These are phyloP conservation scores for Epinephelus fuscoguttatus DNA, from an alignment of 2,113 vertebrate species.

Conservation along the genomic window DNA sequence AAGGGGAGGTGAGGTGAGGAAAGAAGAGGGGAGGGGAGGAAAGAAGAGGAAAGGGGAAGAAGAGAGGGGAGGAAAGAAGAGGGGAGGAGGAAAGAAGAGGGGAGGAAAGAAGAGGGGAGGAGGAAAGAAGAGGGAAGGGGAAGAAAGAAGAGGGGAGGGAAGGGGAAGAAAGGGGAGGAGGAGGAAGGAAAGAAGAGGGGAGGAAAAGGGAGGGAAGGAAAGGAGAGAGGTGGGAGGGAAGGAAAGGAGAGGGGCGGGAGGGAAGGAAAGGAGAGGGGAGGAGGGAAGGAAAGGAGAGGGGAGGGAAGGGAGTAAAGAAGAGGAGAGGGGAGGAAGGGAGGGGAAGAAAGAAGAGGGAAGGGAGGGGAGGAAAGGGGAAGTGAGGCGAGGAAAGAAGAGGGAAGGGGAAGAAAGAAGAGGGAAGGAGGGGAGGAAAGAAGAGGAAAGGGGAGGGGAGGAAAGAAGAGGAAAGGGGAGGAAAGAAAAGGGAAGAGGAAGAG, in stretches of 20 bases:
- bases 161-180: accelerated
- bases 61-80: too few relatives aligned
- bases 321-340: too few relatives aligned
- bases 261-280: accelerated
- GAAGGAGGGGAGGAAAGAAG: accelerated
- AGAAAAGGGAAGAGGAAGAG: accelerated
- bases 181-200: too few relatives aligned
- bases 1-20: too few relatives aligned
- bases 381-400: accelerated
- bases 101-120: too few relatives aligned
- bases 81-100: accelerated
- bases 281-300: too few relatives aligned
- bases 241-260: accelerated
- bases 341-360: accelerated
- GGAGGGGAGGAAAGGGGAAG: accelerated
- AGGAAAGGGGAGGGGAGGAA: accelerated
- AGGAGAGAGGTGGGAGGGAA: accelerated
- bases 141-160: too few relatives aligned
- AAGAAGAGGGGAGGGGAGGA: too few relatives aligned
- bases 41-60: too few relatives aligned
- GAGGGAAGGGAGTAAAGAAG: too few relatives aligned
- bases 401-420: accelerated
- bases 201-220: accelerated
- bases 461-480: too few relatives aligned
- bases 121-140: accelerated